Evolutionary conservation across 2,797 vertebrate genomes (phyloP), one percentile per base, ranked within the genome.

Genomic region (Sebastes nivosus): DNA sequence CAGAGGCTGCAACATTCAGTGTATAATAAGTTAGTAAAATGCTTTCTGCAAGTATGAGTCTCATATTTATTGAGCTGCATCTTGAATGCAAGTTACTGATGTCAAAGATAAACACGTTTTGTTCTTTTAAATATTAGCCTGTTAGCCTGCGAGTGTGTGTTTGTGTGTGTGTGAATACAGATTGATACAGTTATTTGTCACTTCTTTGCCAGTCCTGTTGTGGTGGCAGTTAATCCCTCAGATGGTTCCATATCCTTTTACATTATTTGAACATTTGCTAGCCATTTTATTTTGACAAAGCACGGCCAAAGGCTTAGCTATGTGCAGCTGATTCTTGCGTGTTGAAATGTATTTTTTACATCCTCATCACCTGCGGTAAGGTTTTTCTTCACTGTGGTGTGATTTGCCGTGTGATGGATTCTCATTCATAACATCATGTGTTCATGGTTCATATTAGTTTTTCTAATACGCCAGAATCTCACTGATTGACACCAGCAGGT

Each of bases 321-420:
- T 82, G 86, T 61, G 74, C 85, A 57, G 64, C 59, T 85, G 74
- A 87, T 75, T 80, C 79, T 58, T 60, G 16, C 22, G 24, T 74
- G 85, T 67, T 76, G 54, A 88, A 85, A 87, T 74, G 42, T 25
- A 27, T 82, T 84, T 54, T 82, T 86, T 82, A 69, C 60, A 69
- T 57, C 52, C 67, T 60, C 72, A 82, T 84, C 78, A 89, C 87
- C 85, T 84, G 69, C 36, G 30, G 72, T 80, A 36, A 82, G 73
- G 18, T 79, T 82, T 88, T 86, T 78, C 69, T 38, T 86, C 60
- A 67, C 78, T 84, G 52, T 74, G 54, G 72, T 77, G 68, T 79
- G 80, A 88, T 91, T 84, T 84, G 58, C 84, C 66, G 29, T 81
- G 61, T 79, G 75, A 91, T 85, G 67, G 88, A 84, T 86, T 80